These are phyloP conservation scores for Pelodytes ibericus DNA, from an alignment of 2,797 vertebrate genomes.

Conservation along the genomic window DNA sequence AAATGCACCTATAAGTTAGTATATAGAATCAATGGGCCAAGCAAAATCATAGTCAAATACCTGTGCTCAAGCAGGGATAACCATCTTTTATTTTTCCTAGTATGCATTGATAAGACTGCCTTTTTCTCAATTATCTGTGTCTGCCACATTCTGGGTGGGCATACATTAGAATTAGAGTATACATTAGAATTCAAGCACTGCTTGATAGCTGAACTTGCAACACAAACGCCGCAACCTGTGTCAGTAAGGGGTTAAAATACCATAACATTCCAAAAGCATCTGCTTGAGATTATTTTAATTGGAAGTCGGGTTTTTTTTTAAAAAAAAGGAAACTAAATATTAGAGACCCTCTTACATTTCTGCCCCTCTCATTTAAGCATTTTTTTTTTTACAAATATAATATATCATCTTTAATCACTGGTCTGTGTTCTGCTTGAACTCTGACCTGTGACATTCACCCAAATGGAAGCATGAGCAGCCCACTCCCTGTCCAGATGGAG, in stretches of 20 bases:
- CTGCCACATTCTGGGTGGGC: too few species aligned
- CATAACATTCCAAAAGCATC: conserved; percentile 52
- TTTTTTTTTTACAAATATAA: conserved; percentile 64
- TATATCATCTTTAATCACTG: conserved; percentile 69
- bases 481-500: conserved; percentile 67
- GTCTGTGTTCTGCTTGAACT: conserved; percentile 66
- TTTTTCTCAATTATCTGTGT: too few species aligned
- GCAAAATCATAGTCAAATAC: too few species aligned
- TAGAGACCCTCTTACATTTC: conserved; percentile 11
- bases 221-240: conserved; percentile 18
- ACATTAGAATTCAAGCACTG: too few species aligned
- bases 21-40: too few species aligned
- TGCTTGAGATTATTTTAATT: conserved; percentile 42
- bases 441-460: conserved; percentile 74
- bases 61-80: too few species aligned
- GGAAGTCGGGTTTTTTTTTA: conserved; percentile 59
- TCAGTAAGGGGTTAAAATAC: conserved; percentile 55
- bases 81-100: too few species aligned
- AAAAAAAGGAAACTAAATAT: conserved; percentile 34
- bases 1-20: too few species aligned
- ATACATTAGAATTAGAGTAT: too few species aligned
- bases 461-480: conserved; percentile 68
- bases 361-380: conserved; percentile 43
- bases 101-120: too few species aligned
- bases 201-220: not conserved